A percentile compares a stretch with the other conserved stretches of the same genome.
phyloP scores from a whole-genome alignment of 2,888 invertebrate species.

The Prenolepis imparis region DNA sequence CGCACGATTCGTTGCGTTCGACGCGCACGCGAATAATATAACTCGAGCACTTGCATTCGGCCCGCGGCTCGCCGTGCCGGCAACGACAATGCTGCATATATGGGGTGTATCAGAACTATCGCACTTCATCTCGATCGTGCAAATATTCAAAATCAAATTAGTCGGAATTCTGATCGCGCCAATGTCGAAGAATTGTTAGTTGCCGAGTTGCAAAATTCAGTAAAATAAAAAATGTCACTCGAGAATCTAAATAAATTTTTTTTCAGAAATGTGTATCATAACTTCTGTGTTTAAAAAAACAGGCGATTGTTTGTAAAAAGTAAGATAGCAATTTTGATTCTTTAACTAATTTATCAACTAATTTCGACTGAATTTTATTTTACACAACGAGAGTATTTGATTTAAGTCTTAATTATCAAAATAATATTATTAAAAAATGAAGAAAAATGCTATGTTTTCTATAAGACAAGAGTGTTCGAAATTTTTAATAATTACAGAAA shows the following conservation, averaged over 20 bases:
- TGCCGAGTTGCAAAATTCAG: neutral
- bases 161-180: neutral
- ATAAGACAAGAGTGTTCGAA: neutral
- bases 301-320: neutral
- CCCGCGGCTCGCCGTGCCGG: constrained; percentile 32
- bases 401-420: neutral
- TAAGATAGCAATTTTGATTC: neutral
- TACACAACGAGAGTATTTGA: neutral
- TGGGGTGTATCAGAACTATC: constrained; percentile 12
- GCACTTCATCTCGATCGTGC: neutral
- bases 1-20: constrained; percentile 81
- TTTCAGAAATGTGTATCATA: neutral
- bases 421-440: neutral
- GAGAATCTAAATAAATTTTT: neutral
- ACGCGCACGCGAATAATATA: constrained; percentile 74
- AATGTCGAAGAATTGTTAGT: neutral
- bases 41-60: constrained; percentile 59
- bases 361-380: neutral
- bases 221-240: neutral
- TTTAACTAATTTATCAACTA: too few species aligned
- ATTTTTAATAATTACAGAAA: neutral
- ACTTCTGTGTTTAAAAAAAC: neutral
- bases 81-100: constrained; percentile 68
- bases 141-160: neutral
- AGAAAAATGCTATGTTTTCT: neutral